Conservation (phyloP, 2,888 invertebrate genomes). For the Caradrina clavipalpis region DNA sequence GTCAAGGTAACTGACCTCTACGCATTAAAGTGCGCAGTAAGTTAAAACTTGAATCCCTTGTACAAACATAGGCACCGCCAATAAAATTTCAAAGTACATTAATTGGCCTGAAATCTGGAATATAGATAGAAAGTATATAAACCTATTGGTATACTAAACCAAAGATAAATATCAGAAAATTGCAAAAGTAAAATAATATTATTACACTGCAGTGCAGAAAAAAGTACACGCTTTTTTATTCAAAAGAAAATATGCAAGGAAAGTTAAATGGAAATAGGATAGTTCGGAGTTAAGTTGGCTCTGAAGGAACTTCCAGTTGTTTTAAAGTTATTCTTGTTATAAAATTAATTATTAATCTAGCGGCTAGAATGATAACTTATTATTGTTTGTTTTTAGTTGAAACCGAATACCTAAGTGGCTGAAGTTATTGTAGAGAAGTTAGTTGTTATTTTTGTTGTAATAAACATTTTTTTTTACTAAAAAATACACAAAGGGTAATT, state of each 20-base stretch:
- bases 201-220: constrained; percentile 46
- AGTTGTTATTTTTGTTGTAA: not conserved
- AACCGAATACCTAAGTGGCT: not conserved
- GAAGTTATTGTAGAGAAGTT: not conserved
- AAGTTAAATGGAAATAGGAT: constrained; percentile 41
- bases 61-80: constrained; percentile 11
- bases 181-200: constrained; percentile 39
- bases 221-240: constrained; percentile 12
- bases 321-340: constrained; percentile 31
- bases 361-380: constrained; percentile 7
- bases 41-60: constrained; percentile 22
- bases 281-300: constrained; percentile 20
- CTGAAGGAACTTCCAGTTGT: constrained; percentile 19
- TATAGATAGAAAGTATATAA: constrained; percentile 33
- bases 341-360: constrained; percentile 29
- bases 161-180: constrained; percentile 48
- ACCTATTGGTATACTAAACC: constrained; percentile 11
- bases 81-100: constrained; percentile 19
- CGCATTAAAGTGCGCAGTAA: constrained; percentile 18
- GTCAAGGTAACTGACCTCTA: not conserved
- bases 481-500: not conserved
- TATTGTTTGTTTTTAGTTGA: constrained; percentile 10
- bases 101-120: constrained; percentile 34
- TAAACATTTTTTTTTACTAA: not conserved
- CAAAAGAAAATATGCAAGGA: constrained; percentile 33